Evolutionary conservation across 1,140 invertebrate genomes (phyloP).

Genomic region (Periplaneta americana): DNA sequence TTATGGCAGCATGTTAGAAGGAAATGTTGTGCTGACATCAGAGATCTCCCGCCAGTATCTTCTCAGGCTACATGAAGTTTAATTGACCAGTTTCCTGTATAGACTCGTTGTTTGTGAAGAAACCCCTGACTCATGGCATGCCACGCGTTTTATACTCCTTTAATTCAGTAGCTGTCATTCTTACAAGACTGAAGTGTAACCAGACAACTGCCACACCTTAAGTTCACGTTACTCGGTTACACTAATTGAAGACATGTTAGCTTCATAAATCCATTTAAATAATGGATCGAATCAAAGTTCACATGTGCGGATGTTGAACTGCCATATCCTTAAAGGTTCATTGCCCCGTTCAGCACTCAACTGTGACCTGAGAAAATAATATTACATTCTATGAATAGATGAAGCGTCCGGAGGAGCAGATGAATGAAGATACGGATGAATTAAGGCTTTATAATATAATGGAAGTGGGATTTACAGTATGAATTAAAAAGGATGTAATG

Average conservation of each 20-base stretch:
- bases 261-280: neutral
- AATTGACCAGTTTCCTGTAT: too few relatives aligned
- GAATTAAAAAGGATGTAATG: neutral
- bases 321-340: neutral
- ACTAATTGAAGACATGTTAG: neutral
- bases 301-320: neutral
- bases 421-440: neutral
- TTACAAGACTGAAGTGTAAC: neutral
- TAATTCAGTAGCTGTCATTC: too few relatives aligned
- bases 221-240: neutral
- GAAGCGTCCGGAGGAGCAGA: neutral
- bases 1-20: too few relatives aligned
- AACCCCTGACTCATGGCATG: neutral
- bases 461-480: neutral
- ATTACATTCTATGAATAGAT: neutral
- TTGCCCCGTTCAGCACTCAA: neutral
- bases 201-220: neutral
- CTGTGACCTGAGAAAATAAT: neutral
- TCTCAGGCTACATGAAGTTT: too few relatives aligned
- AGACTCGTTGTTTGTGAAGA: neutral
- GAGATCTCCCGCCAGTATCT: too few relatives aligned
- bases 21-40: too few relatives aligned
- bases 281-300: neutral
- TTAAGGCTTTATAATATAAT: neutral
- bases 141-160: neutral